Evolutionary conservation across 2,797 vertebrate species (phyloP).

Genomic region (Limosa lapponica): DNA sequence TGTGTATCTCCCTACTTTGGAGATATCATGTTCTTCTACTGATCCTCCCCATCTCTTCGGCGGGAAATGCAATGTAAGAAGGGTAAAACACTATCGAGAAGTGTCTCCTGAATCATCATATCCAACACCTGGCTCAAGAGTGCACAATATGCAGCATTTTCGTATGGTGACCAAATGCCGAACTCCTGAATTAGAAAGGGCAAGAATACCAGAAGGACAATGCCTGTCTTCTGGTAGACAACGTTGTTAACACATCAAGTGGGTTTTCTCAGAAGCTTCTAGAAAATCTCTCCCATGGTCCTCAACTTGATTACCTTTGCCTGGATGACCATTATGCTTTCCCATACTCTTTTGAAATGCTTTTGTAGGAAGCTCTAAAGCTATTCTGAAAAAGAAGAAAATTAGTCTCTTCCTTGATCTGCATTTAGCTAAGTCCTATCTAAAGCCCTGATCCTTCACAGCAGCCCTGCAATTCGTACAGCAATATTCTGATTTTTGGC

Average conservation of each 20-base stretch:
- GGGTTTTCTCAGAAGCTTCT: not conserved
- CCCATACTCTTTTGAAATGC: not conserved
- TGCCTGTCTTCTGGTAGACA: not conserved
- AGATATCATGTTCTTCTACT: not conserved
- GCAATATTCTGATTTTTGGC: not conserved
- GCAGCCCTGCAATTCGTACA: rapidly evolving
- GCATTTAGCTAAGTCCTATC: not conserved
- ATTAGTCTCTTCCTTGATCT: not conserved
- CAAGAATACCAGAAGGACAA: not conserved
- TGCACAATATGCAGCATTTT: not conserved
- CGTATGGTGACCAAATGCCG: rapidly evolving
- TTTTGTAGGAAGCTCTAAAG: not conserved
- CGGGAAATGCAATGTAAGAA: not conserved
- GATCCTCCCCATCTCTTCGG: not conserved
- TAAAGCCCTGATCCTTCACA: not conserved
- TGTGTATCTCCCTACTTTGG: not conserved
- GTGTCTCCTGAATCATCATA: not conserved
- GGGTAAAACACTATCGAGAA: not conserved
- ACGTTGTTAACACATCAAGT: not conserved
- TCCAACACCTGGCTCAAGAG: not conserved
- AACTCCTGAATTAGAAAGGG: not conserved
- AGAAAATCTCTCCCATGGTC: not conserved
- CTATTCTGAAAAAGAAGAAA: not conserved
- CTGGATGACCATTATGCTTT: not conserved
- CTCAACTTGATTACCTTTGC: not conserved